Conservation (phyloP, 2,797 vertebrate genomes). For the Pagetopsis macropterus region DNA sequence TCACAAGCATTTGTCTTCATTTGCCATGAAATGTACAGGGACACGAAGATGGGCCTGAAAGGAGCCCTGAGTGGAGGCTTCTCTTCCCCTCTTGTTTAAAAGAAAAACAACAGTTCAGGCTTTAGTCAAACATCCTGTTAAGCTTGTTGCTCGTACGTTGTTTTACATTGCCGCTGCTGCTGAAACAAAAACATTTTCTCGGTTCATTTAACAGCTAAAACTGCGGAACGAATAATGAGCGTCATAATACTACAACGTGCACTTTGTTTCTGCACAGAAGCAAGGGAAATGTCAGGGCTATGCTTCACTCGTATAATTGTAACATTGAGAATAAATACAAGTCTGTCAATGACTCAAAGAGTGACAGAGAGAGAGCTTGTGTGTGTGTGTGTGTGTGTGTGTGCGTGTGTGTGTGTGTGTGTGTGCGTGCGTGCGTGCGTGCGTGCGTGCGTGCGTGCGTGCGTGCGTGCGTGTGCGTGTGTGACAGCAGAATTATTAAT, state of each 20-base stretch:
- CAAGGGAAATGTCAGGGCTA: slow-evolving; percentile 45
- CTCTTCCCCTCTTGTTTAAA: slow-evolving; percentile 2
- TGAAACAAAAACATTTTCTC: slow-evolving; percentile 11
- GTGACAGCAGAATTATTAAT: not conserved
- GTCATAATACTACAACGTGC: slow-evolving; percentile 28
- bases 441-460: no score
- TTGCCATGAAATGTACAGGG: slow-evolving; percentile 73
- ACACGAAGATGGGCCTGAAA: slow-evolving; percentile 67
- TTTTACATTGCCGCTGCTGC: slow-evolving; percentile 2
- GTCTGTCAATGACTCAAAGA: slow-evolving; percentile 11
- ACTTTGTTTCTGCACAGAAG: slow-evolving; percentile 36
- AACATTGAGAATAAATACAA: slow-evolving; percentile 22
- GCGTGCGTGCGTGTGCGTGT: not conserved
- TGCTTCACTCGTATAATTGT: slow-evolving; percentile 44
- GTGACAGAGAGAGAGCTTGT: not conserved
- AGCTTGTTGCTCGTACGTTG: slow-evolving; percentile 3
- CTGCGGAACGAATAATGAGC: slow-evolving; percentile 52
- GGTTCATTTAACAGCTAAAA: slow-evolving; percentile 60
- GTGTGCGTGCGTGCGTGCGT: no score
- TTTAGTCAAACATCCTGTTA: slow-evolving; percentile 2
- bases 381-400: not conserved
- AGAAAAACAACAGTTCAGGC: slow-evolving; percentile 22
- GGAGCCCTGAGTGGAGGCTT: slow-evolving; percentile 45
- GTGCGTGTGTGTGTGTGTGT: no score
- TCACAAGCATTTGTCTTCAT: slow-evolving; percentile 84